These are phyloP conservation scores for Ormyrus pomaceus DNA, from an alignment of 2,888 invertebrate genomes.

Conservation along the genomic window DNA sequence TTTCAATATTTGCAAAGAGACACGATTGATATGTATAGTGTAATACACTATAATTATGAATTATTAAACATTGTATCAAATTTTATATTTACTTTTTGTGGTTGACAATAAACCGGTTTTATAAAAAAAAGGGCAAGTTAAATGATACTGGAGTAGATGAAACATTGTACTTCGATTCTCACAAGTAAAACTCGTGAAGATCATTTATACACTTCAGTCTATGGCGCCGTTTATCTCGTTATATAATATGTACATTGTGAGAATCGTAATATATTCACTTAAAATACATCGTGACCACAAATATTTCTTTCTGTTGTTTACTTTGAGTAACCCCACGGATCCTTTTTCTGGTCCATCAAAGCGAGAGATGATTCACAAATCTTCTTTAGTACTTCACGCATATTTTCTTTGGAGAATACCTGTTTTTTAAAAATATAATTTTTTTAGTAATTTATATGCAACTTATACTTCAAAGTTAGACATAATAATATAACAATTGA, in stretches of 20 bases:
- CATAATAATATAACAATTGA: no score
- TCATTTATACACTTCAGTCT: slow-evolving; percentile 39
- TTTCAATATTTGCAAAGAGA: slow-evolving; percentile 34
- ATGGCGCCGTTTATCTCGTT: slow-evolving; percentile 40
- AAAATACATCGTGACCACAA: slow-evolving; percentile 48
- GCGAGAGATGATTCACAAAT: slow-evolving; percentile 87
- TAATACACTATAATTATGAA: slow-evolving; percentile 67
- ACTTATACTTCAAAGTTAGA: no score
- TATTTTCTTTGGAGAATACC: slow-evolving; percentile 84
- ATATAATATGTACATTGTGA: slow-evolving; percentile 54
- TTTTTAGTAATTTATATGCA: neutral
- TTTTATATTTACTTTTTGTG: slow-evolving; percentile 74
- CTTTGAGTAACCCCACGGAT: slow-evolving; percentile 86
- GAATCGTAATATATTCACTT: slow-evolving; percentile 47
- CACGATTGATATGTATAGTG: slow-evolving; percentile 49
- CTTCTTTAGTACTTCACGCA: slow-evolving; percentile 86
- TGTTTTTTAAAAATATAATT: slow-evolving; percentile 56
- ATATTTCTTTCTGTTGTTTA: slow-evolving; percentile 56
- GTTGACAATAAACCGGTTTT: slow-evolving; percentile 74
- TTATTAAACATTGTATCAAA: slow-evolving; percentile 73
- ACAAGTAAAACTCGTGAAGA: slow-evolving; percentile 47
- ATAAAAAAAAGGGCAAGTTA: slow-evolving; percentile 63
- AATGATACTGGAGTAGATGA: slow-evolving; percentile 29
- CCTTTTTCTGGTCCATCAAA: slow-evolving; percentile 85
- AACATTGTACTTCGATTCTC: slow-evolving; percentile 40